Evolutionary conservation across 2,113 vertebrate genomes (phyloP).

Genomic region (Elanus axillaris): DNA sequence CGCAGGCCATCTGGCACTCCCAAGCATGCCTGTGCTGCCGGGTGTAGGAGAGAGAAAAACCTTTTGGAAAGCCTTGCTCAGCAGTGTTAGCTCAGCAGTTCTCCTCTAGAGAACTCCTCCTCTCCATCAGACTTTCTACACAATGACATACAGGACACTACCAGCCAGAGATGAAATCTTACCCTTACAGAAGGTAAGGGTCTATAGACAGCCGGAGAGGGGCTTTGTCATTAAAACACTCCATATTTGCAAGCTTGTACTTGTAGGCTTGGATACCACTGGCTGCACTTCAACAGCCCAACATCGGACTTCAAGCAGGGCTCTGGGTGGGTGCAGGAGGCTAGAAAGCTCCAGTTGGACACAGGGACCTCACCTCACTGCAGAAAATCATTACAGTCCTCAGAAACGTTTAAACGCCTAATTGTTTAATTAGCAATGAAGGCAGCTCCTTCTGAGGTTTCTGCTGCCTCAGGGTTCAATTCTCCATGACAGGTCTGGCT

Average conservation of each 20-base stretch:
- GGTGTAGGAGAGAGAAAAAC: neutral
- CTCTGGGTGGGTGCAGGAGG: neutral
- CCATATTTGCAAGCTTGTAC: neutral
- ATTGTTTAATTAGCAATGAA: neutral
- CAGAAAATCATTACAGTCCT: neutral
- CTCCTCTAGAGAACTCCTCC: neutral
- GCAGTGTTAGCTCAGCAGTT: neutral
- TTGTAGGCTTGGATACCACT: neutral
- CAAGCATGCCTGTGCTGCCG: neutral
- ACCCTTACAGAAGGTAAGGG: neutral
- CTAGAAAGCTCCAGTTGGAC: neutral
- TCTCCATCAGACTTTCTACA: neutral
- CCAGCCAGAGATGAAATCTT: neutral
- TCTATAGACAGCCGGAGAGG: neutral
- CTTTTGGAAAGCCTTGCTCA: neutral
- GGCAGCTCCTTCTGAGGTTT: conserved; percentile 6
- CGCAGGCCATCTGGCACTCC: neutral
- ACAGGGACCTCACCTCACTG: neutral
- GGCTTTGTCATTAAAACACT: neutral
- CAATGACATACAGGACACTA: neutral
- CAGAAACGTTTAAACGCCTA: neutral
- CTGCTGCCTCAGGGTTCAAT: neutral
- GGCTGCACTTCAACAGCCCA: neutral
- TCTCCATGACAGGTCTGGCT: neutral
- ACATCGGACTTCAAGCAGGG: neutral